These are phyloP conservation scores for Diplosoma virens DNA, from an alignment of 23 tunicate species.

Conservation along the genomic window DNA sequence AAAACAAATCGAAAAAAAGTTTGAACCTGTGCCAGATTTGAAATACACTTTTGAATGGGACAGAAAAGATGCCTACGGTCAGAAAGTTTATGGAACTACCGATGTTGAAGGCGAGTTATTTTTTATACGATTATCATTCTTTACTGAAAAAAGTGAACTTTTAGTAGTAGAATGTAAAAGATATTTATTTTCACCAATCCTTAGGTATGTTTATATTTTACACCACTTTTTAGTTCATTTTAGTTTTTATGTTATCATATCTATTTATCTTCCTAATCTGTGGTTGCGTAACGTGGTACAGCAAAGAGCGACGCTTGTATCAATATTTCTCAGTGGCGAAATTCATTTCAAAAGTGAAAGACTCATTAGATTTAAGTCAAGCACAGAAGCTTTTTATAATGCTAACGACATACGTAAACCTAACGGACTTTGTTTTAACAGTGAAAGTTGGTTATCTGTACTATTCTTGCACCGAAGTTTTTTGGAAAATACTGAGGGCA, in stretches of 20 bases:
- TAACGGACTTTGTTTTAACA: constrained; percentile 18
- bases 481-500: constrained; percentile 57
- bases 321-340: too few relatives aligned
- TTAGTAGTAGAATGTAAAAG: too few relatives aligned
- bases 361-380: too few relatives aligned
- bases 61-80: constrained; percentile 70
- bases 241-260: too few relatives aligned
- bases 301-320: too few relatives aligned
- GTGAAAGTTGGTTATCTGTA: constrained; percentile 74
- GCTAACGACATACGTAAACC: too few relatives aligned
- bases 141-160: not conserved
- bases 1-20: constrained; percentile 45
- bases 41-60: constrained; percentile 73
- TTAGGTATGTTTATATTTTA: too few relatives aligned
- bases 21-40: constrained; percentile 62
- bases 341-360: too few relatives aligned
- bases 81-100: constrained; percentile 71
- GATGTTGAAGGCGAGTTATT: constrained; percentile 57
- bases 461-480: constrained; percentile 51
- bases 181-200: not conserved
- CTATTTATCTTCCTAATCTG: too few relatives aligned
- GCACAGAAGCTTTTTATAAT: too few relatives aligned
- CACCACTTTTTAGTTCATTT: too few relatives aligned
- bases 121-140: not conserved
- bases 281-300: too few relatives aligned